Evolutionary conservation across 2,113 vertebrate genomes (phyloP), one percentile per base, ranked within the genome.

Genomic region (Thryonomys swinderianus): DNA sequence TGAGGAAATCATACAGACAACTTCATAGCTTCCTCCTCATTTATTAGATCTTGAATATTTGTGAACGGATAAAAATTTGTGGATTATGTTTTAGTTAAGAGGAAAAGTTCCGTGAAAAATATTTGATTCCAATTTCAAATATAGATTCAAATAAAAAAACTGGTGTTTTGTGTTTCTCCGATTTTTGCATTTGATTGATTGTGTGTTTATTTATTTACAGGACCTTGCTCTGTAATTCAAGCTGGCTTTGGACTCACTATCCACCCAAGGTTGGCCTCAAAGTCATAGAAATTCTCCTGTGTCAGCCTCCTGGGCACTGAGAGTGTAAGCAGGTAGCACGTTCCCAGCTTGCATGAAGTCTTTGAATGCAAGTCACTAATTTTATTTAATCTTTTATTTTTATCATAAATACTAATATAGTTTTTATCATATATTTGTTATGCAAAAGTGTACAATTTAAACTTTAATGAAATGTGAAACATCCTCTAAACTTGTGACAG

Each of bases 371-470:
- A 93, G 18, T 80, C 42, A 87, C 4, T 3, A 55, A 12, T 71
- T 61, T 66, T 25, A 51, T 34, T 83, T 37, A 89, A 53, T 76
- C 11, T 82, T 93, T 55, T 91, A 42, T 27, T 48, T 51, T 81
- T 90, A 34, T 11, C 27, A 76, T 88, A 79, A 42, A 67, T 7
- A 73, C 23, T 62, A 14, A 79, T 25, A 59, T 32, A 51, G 76
- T 62, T 95, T 79, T 84, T 89, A 61, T 82, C 45, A 84, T 53
- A 88, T 64, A 80, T 79, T 27, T 88, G 55, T 59, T 88, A 8
- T 73, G 82, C 48, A 66, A 82, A 76, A 48, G 21, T 21, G 5
- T 57, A 45, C 21, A 64, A 14, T 32, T 91, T 92, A 3, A 37
- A 13, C 34, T 3, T 79, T 18, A 73, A 73, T 64, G 45, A 93